Base-by-base conservation (phyloP, 2,888 invertebrate genomes). In the Drosophila mimica region DNA sequence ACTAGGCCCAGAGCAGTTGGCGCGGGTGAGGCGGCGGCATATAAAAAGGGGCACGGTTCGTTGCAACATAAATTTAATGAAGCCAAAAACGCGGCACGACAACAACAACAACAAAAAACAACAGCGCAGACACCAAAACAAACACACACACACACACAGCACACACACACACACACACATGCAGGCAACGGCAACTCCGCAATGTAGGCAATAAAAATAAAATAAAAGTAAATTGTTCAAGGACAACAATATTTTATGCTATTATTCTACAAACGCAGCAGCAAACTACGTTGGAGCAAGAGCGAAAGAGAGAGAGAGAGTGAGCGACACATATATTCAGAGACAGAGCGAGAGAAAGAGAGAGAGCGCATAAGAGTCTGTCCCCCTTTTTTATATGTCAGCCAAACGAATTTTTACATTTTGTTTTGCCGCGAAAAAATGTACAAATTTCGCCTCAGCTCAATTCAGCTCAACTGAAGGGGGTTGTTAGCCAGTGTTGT, bases 161-260 rank as follows among this genome's bases (percentile, higher is more conserved):
- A 20, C 66, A 33, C 72, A 48, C 40, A 67, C 49, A 56, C 67
- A 64, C 46, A 56, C 54, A 73, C 52, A 70, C 69, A 36, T 68
- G 72, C 74, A 68, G 58, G 31, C 67, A 57, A 70, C 52, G 61
- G 58, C 67, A 75, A 31, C 78, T 53, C 74, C 77, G 67, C 77
- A 83, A 80, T 83, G 79, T 88, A 83, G 88, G 86, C 85, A 86
- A 88, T 91, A 90, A 83, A 91, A 91, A 83, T 88, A 85, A 91
- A 84, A 83, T 90, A 89, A 88, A 90, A 86, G 88, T 86, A 84
- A 90, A 91, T 87, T 89, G 86, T 89, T 91, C 91, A 92, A 92
- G 91, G 92, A 82, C 87, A 85, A 82, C 83, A 73, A 83, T 88
- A 88, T 89, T 90, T 88, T 87, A 90, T 84, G 88, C 83, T 89